Base-by-base conservation (phyloP, 1,140 invertebrate species). In the Helicoverpa armigera region DNA sequence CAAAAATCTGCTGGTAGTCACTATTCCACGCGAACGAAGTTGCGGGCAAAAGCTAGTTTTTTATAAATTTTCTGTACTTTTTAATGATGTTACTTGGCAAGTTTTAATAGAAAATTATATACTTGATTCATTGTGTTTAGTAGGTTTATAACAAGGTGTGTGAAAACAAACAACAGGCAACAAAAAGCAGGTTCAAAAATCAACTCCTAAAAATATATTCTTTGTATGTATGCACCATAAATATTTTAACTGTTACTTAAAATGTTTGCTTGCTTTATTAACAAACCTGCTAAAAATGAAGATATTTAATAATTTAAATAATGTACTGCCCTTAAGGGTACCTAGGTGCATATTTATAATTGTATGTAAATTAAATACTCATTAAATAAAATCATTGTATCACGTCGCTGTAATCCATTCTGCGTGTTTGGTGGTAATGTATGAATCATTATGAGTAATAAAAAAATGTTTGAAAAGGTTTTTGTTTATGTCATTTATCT, bases 231-330 rank as follows among this genome's bases (percentile, higher is more conserved):
- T 50, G 43, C 65, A 69, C 43, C 50, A 43, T 11, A 48, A 48
- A 67, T 31, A 18, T 3, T 12, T 61, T 12, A 13, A 14, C 1
- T 5, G 31, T 29, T 61, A 16, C 65, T 69, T 23, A 18, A 18
- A 58, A 23, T 18, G n/a, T 18, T 58, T 51, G 43, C 65, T 69
- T 69, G 65, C 65, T 50, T 69, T 7, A 18, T 16, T 50, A 51
- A 69, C 58, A 50, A 23, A 69, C 16, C 65, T 69, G 63, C 63
- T 18, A 23, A 50, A 16, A 11, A 29, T 50, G 16, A 18, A 69
- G 10, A 82, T 84, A 70, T 94, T 92, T 93, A 93, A 94, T 94
- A 94, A 94, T 93, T 94, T 90, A 83, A 93, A 93, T 94, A 92
- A 93, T 94, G 92, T 90, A 86, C 56, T 83, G 58, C 78, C 61